Conservation (phyloP, 2,888 invertebrate genomes). For the Lamellibrachia satsuma region DNA sequence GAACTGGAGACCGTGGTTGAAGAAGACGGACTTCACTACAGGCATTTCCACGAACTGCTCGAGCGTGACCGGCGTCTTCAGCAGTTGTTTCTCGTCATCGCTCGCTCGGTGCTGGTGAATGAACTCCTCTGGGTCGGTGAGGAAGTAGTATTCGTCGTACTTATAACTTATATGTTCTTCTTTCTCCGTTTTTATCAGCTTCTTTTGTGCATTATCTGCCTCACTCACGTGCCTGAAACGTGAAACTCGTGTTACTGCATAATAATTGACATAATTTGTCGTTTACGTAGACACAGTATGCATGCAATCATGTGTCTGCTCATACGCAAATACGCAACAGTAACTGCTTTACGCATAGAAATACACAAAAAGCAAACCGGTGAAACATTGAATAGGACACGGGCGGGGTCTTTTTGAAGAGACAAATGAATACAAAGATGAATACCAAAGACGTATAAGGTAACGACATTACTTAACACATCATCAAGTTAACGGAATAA, state of each 20-base stretch:
- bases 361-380: too few species aligned
- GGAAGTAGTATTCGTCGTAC: conserved; percentile 98
- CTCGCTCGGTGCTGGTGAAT: conserved; percentile 98
- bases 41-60: conserved; percentile 94
- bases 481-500: too few species aligned
- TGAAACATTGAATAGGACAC: too few species aligned
- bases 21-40: conserved; percentile 91
- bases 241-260: neutral
- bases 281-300: too few species aligned
- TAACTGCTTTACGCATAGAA: too few species aligned
- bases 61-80: conserved; percentile 89
- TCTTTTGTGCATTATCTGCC: neutral
- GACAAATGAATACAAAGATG: too few species aligned
- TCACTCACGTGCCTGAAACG: neutral
- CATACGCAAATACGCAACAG: too few species aligned
- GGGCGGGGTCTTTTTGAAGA: too few species aligned
- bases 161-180: conserved; percentile 76
- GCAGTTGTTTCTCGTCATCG: conserved; percentile 94
- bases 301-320: too few species aligned
- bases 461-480: too few species aligned
- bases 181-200: conserved; percentile 18
- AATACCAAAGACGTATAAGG: too few species aligned
- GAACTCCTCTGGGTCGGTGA: conserved; percentile 97
- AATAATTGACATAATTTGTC: neutral
- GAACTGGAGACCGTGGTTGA: conserved; percentile 95